Conservation (phyloP, 2,113 vertebrate genomes). For the Corvus cornix region DNA sequence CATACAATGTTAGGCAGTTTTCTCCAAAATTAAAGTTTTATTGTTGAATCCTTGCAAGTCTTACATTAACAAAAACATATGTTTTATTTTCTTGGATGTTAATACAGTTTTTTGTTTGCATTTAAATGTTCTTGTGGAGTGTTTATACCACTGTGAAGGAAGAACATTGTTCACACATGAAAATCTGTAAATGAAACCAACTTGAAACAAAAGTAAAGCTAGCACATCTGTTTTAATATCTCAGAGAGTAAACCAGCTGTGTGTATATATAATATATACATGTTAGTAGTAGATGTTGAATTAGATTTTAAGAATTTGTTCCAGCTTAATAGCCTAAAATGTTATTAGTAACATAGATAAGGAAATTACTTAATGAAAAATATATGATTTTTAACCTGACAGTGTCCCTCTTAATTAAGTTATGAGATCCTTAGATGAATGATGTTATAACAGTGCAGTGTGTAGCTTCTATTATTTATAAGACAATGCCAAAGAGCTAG, state of each 20-base stretch:
- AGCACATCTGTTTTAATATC: constrained; percentile 53
- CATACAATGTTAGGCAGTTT: neutral
- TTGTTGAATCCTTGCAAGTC: neutral
- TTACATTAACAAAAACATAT: constrained; percentile 23
- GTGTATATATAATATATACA: constrained; percentile 55
- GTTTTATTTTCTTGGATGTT: constrained; percentile 37
- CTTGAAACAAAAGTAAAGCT: constrained; percentile 54
- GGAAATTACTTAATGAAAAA: constrained; percentile 74
- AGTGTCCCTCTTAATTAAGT: constrained; percentile 71
- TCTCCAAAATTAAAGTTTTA: neutral
- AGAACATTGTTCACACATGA: constrained; percentile 16
- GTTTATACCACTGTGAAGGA: constrained; percentile 27
- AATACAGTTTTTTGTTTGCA: constrained; percentile 29
- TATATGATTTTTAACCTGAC: constrained; percentile 71
- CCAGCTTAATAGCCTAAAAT: constrained; percentile 64
- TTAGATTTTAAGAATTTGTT: constrained; percentile 68
- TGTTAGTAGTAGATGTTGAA: constrained; percentile 50
- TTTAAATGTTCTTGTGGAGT: neutral
- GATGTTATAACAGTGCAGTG: constrained; percentile 65
- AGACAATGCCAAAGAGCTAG: constrained; percentile 62
- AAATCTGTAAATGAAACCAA: constrained; percentile 42
- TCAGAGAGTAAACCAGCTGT: constrained; percentile 60
- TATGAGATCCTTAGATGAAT: constrained; percentile 67
- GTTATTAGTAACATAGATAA: constrained; percentile 71
- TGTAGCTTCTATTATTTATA: constrained; percentile 71